Percentiles rank a stretch among this genome's conserved stretches.
These are phyloP conservation scores for Merodon equestris DNA, from an alignment of 2,888 invertebrate species.

Conservation along the genomic window DNA sequence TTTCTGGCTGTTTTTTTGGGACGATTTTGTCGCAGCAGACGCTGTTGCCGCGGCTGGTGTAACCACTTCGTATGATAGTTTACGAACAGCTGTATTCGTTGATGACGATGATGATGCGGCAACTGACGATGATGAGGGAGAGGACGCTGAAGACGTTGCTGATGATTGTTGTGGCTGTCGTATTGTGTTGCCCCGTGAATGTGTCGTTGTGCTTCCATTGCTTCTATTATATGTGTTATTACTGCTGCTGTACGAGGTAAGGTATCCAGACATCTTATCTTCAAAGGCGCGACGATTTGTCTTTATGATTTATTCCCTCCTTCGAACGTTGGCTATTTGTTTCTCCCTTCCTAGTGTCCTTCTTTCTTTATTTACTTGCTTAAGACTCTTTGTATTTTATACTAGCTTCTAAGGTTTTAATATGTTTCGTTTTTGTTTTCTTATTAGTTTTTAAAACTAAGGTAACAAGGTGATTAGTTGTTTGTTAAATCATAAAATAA, in stretches of 20 bases:
- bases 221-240: conserved; percentile 57
- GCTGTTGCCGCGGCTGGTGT: conserved; percentile 31
- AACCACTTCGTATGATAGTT: conserved; percentile 64
- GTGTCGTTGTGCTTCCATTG: conserved; percentile 70
- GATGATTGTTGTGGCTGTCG: conserved; percentile 60
- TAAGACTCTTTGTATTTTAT: conserved; percentile 66
- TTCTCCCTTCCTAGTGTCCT: conserved; percentile 22
- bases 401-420: conserved; percentile 62
- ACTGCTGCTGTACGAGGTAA: conserved; percentile 61
- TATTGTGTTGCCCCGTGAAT: conserved; percentile 48
- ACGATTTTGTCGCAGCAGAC: conserved; percentile 37
- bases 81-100: conserved; percentile 62
- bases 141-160: conserved; percentile 54
- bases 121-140: conserved; percentile 70
- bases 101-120: conserved; percentile 69
- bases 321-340: conserved; percentile 14
- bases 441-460: conserved; percentile 66
- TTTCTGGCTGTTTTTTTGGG: conserved; percentile 27
- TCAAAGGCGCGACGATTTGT: conserved; percentile 38
- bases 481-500: conserved; percentile 51
- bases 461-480: conserved; percentile 63
- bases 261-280: conserved; percentile 66
- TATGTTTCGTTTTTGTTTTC: conserved; percentile 33
- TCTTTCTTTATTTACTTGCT: conserved; percentile 41
- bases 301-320: not conserved